phyloP scores from a whole-genome alignment of 2,888 invertebrate species.

The Tigriopus californicus region DNA sequence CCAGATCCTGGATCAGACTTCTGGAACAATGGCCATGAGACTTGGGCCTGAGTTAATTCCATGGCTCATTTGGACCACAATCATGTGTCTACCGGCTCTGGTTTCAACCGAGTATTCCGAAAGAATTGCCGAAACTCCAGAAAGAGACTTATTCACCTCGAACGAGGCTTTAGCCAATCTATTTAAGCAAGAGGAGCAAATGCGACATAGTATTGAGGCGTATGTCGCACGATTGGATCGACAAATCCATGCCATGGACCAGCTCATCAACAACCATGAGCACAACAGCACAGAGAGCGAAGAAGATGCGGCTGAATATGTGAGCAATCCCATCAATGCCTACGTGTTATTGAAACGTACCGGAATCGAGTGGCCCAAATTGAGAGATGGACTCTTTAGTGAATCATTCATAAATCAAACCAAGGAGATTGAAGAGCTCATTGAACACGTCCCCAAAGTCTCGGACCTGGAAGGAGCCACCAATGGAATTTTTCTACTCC shows the following conservation, averaged over 20 bases:
- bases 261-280: neutral
- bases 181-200: too few relatives aligned
- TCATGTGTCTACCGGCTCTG: too few relatives aligned
- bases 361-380: neutral
- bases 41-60: too few relatives aligned
- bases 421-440: neutral
- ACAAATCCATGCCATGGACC: neutral
- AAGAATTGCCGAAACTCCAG: too few relatives aligned
- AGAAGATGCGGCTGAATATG: neutral
- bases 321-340: constrained; percentile 5
- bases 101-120: too few relatives aligned
- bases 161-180: too few relatives aligned
- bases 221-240: neutral
- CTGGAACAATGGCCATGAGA: too few relatives aligned
- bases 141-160: too few relatives aligned
- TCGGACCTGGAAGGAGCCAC: constrained; percentile 4
- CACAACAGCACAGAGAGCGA: neutral
- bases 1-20: too few relatives aligned
- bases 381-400: neutral
- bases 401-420: neutral
- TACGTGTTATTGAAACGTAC: constrained; percentile 7
- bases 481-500: constrained; percentile 2
- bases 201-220: neutral
- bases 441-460: neutral
- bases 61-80: too few relatives aligned